phyloP scores from a whole-genome alignment of 1,140 invertebrate species.

The Heterodera schachtii region DNA sequence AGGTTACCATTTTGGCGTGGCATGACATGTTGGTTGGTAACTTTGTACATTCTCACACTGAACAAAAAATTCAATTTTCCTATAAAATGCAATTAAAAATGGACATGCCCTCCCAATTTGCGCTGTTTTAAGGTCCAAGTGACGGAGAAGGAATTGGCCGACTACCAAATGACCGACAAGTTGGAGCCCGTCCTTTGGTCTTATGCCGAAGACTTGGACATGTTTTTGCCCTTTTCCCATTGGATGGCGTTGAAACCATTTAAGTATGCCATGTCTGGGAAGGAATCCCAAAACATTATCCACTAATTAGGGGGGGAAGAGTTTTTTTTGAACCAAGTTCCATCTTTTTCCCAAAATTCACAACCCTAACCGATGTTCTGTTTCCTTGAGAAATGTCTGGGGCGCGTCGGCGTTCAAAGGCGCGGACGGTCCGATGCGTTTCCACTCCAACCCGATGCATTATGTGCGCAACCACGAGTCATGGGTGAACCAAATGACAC shows the following conservation, averaged over 20 bases:
- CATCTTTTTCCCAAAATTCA: neutral
- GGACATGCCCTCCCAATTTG: too few species aligned
- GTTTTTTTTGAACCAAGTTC: too few species aligned
- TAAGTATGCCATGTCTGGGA: neutral
- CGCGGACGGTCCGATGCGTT: slow-evolving; percentile 58
- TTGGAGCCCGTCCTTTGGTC: slow-evolving; percentile 63
- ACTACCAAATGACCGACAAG: slow-evolving; percentile 50
- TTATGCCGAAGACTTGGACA: slow-evolving; percentile 63
- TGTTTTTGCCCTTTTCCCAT: slow-evolving; percentile 57
- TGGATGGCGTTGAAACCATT: slow-evolving; percentile 60
- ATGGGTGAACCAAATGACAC: slow-evolving; percentile 57
- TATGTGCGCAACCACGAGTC: slow-evolving; percentile 63
- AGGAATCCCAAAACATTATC: too few species aligned
- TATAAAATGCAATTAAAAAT: too few species aligned
- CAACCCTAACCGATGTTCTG: neutral
- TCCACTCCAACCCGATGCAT: slow-evolving; percentile 59
- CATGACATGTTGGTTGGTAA: slow-evolving; percentile 58
- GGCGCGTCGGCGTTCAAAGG: slow-evolving; percentile 54
- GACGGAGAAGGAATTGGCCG: slow-evolving; percentile 32
- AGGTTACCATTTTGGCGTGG: slow-evolving; percentile 60
- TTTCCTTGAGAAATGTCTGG: slow-evolving; percentile 43
- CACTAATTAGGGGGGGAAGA: too few species aligned
- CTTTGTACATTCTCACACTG: neutral
- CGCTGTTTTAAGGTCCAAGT: neutral
- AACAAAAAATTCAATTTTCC: too few species aligned